Evolutionary conservation across 1,140 invertebrate species (phyloP), one percentile per base, ranked within the genome.

Genomic region (Habropoda laboriosa): DNA sequence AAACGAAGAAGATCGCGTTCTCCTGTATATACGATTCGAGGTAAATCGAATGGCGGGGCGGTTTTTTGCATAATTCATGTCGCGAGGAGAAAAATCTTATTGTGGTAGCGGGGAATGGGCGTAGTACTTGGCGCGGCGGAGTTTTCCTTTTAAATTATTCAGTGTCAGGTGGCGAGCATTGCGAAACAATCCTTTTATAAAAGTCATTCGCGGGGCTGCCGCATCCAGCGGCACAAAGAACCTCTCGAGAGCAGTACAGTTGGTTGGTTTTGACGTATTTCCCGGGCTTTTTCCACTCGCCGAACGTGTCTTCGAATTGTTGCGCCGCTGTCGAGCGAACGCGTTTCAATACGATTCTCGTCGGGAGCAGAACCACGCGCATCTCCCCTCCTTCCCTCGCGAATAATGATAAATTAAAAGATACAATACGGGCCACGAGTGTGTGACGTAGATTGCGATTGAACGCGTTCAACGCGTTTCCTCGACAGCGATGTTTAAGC

Each of bases 1-100:
- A 21, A 32, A 21, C 12, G 27, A 47, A 21, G 32, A 30, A 32
- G 38, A 42, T 53, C 24, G 5, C 16, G n/a, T 68, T 51, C n/a
- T n/a, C n/a, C n/a, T 51, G 27, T n/a, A 30, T 35, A 35, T 42
- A 21, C 64, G 64, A 68, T 68, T 68, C 27, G 51, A 49, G 35
- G 5, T 68, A 38, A 68, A 77, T 77, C 60, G 60, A 75, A 75
- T 66, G 45, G 4, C 58, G 1, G 49, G 35, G 32, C 24, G 18
- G 27, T 60, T 61, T 75, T 57, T 35, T 75, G 58, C 72, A 74
- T 75, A 75, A 75, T 66, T 75, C 72, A 66, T 75, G 72, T 53
- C 72, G 72, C 60, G 32, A n/a, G 27, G 10, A 53, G 72, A 66
- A 66, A 53, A 49, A 75, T 64, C 47, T 63, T 49, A 73, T 73